Evolutionary conservation across 2,888 invertebrate species (phyloP), one percentile per base, ranked within the genome.

Genomic region (Hipparchia semele): DNA sequence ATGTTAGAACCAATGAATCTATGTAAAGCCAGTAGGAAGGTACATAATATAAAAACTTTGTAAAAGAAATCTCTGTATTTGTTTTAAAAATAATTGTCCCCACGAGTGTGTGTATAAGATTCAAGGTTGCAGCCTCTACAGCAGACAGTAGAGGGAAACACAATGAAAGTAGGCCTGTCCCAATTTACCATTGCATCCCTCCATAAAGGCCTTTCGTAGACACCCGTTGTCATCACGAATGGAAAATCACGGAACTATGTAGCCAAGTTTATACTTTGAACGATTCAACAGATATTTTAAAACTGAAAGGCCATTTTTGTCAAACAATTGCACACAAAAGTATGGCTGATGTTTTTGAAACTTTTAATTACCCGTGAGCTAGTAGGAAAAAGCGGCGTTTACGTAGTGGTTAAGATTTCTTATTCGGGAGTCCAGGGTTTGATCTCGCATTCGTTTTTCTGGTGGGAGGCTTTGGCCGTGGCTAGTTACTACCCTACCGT

Each of bases 121-220:
- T 67, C 56, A 67, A 67, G 67, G 67, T 56, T 13, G 23, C 53
- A 62, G 46, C 51, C 53, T 65, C 46, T 13, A 56, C 45, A 56
- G 13, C 56, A 56, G 67, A 56, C 51, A 65, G 51, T 33, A 23
- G 64, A 13, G 56, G 33, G 56, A 46, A 54, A 65, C 13, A 67
- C 67, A 56, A 56, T 56, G 67, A 67, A 45, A 56, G 45, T 56
- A 67, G 56, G 67, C 45, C 45, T 67, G 70, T 64, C 70, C 70
- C 70, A 71, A 71, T 71, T 71, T 71, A 71, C 33, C n/a, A 58
- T 64, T 8, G 64, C 70, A 70, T 56, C 62, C 33, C 10, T 51
- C 54, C 54, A 39, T 33, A 65, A 53, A 66, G 54, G 66, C 66
- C 56, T 66, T 56, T 66, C 54, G 45, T 9, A 56, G 67, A 45